Evolutionary conservation across 2,888 invertebrate species (phyloP), one percentile per base, ranked within the genome.

Genomic region (Cheilosia grossa): DNA sequence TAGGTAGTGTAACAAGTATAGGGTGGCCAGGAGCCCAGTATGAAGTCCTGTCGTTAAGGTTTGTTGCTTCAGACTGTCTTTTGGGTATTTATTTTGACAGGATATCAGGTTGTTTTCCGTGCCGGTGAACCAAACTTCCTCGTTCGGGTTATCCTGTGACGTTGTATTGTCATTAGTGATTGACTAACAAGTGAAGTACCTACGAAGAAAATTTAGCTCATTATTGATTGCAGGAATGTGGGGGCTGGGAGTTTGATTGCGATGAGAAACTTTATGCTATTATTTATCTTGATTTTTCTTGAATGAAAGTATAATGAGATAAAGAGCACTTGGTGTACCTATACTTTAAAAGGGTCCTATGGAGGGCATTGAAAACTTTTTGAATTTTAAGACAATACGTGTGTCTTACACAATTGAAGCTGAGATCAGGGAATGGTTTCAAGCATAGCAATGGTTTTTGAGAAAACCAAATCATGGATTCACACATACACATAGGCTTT

Each of bases 1-100:
- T 78, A 21, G 21, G 21, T 21, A 54, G 77, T 61, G 69, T 77
- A 78, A 78, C 78, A 78, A 78, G 78, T 78, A 63, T 44, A 56
- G 78, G 42, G 69, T 61, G 78, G 47, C 9, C 19, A 56, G 24
- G 13, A 24, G 13, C 30, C 21, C 24, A 33, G 47, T 10, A 47
- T 21, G 10, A 33, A 17, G 24, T 21, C 2, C 27, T 58, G 58
- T 59, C 44, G 63, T 54, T 17, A 53, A 49, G 27, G 56, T 47
- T 15, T 49, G 49, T 56, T n/a, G 21, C 19, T 53, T 47, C 10
- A 33, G 49, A 27, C 15, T 27, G n/a, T 59, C 56, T 9, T 47
- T 56, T 21, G 54, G 63, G 54, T 63, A 33, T 63, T 33, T 63
- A 33, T 63, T 33, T 63, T 42, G 33, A 47, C 53, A 54, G 37